These are phyloP conservation scores for Urocitellus parryii DNA, from an alignment of 2,113 vertebrate species.

Conservation along the genomic window DNA sequence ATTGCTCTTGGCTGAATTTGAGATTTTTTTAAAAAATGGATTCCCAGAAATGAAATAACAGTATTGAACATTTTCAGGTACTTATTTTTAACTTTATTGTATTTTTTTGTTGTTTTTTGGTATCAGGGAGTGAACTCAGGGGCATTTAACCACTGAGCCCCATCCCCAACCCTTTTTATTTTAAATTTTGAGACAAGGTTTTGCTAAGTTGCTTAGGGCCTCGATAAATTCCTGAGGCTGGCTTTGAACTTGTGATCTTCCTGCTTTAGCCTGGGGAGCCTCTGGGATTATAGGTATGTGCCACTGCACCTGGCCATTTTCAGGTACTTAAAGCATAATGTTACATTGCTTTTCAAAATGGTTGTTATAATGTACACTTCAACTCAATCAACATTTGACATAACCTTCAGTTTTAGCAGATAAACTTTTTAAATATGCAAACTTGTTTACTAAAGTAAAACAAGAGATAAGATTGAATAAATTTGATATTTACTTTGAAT, in stretches of 20 bases:
- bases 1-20: no score
- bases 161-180: no score
- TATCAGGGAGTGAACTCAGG: no score
- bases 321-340: background rate
- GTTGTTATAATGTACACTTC: background rate
- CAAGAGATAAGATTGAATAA: background rate
- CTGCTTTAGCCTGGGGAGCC: no score
- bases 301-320: background rate
- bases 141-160: no score
- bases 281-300: no score
- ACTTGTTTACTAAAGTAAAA: constrained; percentile 23
- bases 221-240: no score
- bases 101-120: no score
- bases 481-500: constrained; percentile 7
- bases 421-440: background rate
- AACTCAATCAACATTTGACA: background rate
- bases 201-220: no score
- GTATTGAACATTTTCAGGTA: constrained; percentile 28
- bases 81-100: background rate
- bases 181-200: no score
- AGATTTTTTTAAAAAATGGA: constrained; percentile 40
- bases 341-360: constrained; percentile 16
- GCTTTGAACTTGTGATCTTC: no score
- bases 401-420: background rate
- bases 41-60: constrained; percentile 52